phyloP scores from a whole-genome alignment of 1,140 invertebrate species.

The Rhyzopertha dominica region DNA sequence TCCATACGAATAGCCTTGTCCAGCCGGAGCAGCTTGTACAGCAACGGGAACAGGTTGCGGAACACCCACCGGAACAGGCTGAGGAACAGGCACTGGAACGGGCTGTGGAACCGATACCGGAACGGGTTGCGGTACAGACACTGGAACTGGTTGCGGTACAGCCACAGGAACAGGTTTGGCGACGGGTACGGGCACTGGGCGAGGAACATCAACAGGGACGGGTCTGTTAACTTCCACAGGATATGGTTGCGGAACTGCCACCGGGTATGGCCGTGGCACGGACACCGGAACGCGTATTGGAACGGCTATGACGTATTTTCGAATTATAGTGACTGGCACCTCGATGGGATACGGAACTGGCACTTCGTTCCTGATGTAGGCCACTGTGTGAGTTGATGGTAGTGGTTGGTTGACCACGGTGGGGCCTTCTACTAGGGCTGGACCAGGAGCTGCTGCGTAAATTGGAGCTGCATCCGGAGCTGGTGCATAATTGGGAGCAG shows the following conservation, averaged over 20 bases:
- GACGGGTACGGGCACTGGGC: conserved; percentile 8
- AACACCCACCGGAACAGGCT: conserved; percentile 24
- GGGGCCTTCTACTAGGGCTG: too few relatives aligned
- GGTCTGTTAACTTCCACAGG: conserved; percentile 26
- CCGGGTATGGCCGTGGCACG: conserved; percentile 26
- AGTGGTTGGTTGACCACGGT: too few relatives aligned
- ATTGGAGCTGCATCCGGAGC: too few relatives aligned
- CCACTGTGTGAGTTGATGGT: too few relatives aligned
- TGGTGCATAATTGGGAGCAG: too few relatives aligned
- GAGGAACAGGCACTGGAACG: conserved; percentile 15
- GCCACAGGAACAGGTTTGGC: conserved; percentile 26
- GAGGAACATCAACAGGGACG: conserved; percentile 1
- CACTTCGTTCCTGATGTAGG: too few relatives aligned
- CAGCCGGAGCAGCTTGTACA: conserved; percentile 9
- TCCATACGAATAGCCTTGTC: too few relatives aligned
- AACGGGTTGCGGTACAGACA: conserved; percentile 17
- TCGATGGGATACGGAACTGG: too few relatives aligned
- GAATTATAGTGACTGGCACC: too few relatives aligned
- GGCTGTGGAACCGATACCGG: conserved; percentile 9
- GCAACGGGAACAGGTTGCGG: conserved; percentile 11
- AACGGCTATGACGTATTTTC: too few relatives aligned
- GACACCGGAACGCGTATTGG: conserved; percentile 24
- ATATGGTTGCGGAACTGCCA: conserved; percentile 32
- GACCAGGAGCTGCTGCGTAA: too few relatives aligned
- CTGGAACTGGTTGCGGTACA: conserved; percentile 23